Evolutionary conservation across 2,888 invertebrate genomes (phyloP), one percentile per base, ranked within the genome.

Genomic region (Dioctria linearis): DNA sequence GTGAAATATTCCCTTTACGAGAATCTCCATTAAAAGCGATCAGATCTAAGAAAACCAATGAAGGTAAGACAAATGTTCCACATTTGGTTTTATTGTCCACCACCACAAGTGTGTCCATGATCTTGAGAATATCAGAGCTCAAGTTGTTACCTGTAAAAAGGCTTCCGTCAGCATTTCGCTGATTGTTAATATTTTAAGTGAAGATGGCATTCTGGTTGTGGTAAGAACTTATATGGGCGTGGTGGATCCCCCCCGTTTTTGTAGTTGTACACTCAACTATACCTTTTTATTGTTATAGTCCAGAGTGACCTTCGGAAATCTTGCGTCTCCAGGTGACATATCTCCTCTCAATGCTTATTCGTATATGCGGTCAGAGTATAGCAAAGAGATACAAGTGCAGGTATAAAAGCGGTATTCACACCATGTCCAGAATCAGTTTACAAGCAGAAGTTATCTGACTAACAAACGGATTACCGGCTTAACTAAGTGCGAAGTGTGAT

Each of bases 321-420:
- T 54, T 71, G 25, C 54, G 71, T 54, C 51, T 54, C 71, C 71
- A 71, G 71, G 71, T 71, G 71, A 71, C 71, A 71, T 25, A 25
- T 71, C 71, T 46, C 49, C 49, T 25, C 25, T 49, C 49, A 71
- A 54, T 71, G 71, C 39, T 71, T 51, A 71, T 71, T 54, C 40
- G 71, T 46, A 54, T 51, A 51, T 54, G 51, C n/a, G 37, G 73
- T 3, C 57, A 25, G 25, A 25, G 54, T 51, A 73, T 57, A 57
- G 57, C 13, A 57, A 59, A 25, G 25, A 0, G 57, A 73, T 73
- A 8, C 73, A 57, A 40, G 42, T 57, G 43, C 25, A 73, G 57
- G 73, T 73, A 73, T 73, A 73, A 73, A 73, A 73, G 73, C 73
- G 59, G 57, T 73, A 59, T 57, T 11, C 6, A 43, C 42, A 59